A percentile compares a stretch with the other conserved stretches of the same genome.
phyloP scores from a whole-genome alignment of 2,113 vertebrate genomes.

The Pristiophorus japonicus region DNA sequence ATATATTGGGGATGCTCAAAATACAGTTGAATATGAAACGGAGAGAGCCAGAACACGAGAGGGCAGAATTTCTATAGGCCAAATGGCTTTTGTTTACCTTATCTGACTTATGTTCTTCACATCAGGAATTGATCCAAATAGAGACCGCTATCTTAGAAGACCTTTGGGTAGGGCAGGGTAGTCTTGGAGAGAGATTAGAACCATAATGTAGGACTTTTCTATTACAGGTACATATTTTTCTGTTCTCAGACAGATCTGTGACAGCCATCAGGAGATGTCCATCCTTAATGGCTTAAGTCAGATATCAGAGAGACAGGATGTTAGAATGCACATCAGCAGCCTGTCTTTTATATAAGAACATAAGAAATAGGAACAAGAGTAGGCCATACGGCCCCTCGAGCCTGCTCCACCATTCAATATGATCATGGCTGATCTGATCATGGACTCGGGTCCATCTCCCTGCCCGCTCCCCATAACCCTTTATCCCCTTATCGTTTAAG shows the following conservation, averaged over 20 bases:
- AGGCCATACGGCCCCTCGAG: no score
- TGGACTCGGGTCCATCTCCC: no score
- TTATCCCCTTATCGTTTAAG: no score
- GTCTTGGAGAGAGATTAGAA: background rate
- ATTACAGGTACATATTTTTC: background rate
- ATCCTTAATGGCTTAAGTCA: background rate
- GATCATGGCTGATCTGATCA: no score
- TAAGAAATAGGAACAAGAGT: no score
- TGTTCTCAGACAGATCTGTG: background rate
- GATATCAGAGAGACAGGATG: background rate
- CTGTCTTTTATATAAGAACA: background rate
- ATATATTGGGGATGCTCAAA: background rate
- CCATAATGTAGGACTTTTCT: background rate
- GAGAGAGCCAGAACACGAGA: background rate
- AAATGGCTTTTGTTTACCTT: background rate
- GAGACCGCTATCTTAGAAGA: background rate
- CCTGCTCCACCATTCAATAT: no score
- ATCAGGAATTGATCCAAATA: background rate
- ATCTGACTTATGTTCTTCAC: background rate
- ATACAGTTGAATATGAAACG: background rate
- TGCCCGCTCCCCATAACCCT: no score
- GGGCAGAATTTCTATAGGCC: background rate
- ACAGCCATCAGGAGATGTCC: background rate
- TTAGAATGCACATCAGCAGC: background rate
- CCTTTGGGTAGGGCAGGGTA: background rate